A percentile compares a stretch with the other conserved stretches of the same genome.
Evolutionary conservation across 2,888 invertebrate genomes (phyloP).

Genomic region (Romanomermis culicivorax): DNA sequence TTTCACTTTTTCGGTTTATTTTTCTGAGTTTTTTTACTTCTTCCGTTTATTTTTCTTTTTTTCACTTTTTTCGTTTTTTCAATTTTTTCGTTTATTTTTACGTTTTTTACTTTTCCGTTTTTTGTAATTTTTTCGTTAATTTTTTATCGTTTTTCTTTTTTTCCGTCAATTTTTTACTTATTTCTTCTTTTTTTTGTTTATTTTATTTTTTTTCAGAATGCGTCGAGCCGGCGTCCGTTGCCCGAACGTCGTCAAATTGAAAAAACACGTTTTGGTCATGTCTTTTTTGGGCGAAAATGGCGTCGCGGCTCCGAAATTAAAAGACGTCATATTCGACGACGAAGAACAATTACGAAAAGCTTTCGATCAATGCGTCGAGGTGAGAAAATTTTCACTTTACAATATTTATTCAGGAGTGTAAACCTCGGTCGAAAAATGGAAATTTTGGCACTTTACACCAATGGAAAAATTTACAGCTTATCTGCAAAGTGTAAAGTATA

Average conservation of each 20-base stretch:
- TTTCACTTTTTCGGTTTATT: no score
- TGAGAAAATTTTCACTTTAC: slow-evolving; percentile 13
- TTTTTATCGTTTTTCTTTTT: slow-evolving; percentile 5
- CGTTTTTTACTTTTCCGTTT: no score
- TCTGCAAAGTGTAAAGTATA: no score
- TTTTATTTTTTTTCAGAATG: slow-evolving; percentile 27
- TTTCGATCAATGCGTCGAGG: slow-evolving; percentile 34
- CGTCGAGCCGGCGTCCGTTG: slow-evolving; percentile 33
- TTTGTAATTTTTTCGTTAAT: slow-evolving; percentile 1
- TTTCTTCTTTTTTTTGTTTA: slow-evolving; percentile 10
- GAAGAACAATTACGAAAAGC: slow-evolving; percentile 31
- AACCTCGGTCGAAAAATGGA: no score
- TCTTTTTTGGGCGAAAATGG: slow-evolving; percentile 38
- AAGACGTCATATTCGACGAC: slow-evolving; percentile 32
- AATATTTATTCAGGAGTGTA: no score
- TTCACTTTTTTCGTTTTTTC: no score
- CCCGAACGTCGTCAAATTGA: slow-evolving; percentile 37
- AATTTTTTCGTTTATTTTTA: no score
- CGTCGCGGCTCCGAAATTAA: slow-evolving; percentile 37
- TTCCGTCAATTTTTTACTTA: slow-evolving; percentile 11
- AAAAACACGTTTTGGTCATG: slow-evolving; percentile 41
- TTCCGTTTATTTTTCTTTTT: no score
- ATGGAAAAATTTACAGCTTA: no score
- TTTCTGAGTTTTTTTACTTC: no score
- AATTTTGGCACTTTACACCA: no score